Evolutionary conservation across 1,140 invertebrate species (phyloP).

Genomic region (Drosophila ananassae): DNA sequence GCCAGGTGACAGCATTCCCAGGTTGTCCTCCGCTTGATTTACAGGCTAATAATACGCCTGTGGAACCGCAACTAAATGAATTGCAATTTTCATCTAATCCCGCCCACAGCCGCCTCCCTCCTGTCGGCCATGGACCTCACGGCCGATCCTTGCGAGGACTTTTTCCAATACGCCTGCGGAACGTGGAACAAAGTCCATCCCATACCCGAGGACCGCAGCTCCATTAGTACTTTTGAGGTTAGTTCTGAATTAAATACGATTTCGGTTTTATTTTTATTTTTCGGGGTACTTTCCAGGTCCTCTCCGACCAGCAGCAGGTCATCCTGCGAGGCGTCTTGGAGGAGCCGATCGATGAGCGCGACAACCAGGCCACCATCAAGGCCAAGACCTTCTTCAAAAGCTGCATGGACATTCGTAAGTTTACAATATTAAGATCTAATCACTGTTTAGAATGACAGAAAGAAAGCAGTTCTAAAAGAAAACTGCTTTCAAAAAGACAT

Average conservation of each 20-base stretch:
- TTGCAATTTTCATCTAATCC: background rate
- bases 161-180: slow-evolving; percentile 95
- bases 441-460: background rate
- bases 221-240: slow-evolving; percentile 94
- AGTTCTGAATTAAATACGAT: background rate
- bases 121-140: slow-evolving; percentile 92
- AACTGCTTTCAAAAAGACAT: too few relatives aligned
- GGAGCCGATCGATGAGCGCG: slow-evolving; percentile 86
- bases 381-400: slow-evolving; percentile 94
- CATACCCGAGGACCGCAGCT: slow-evolving; percentile 94
- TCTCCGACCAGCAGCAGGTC: slow-evolving; percentile 94
- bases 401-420: slow-evolving; percentile 94
- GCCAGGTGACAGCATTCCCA: slow-evolving; percentile 42
- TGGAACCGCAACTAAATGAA: background rate
- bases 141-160: slow-evolving; percentile 93
- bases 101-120: slow-evolving; percentile 89
- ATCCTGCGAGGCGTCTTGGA: slow-evolving; percentile 92
- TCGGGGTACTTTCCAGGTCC: slow-evolving; percentile 84
- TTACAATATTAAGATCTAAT: background rate
- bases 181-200: slow-evolving; percentile 95
- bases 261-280: background rate
- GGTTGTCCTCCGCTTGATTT: background rate
- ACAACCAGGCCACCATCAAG: slow-evolving; percentile 90
- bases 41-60: background rate
- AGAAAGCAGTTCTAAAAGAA: background rate